A percentile compares a stretch with the other conserved stretches of the same genome.
These are phyloP conservation scores for Pelodiscus sinensis DNA, from an alignment of 2,113 vertebrate genomes.

Conservation along the genomic window DNA sequence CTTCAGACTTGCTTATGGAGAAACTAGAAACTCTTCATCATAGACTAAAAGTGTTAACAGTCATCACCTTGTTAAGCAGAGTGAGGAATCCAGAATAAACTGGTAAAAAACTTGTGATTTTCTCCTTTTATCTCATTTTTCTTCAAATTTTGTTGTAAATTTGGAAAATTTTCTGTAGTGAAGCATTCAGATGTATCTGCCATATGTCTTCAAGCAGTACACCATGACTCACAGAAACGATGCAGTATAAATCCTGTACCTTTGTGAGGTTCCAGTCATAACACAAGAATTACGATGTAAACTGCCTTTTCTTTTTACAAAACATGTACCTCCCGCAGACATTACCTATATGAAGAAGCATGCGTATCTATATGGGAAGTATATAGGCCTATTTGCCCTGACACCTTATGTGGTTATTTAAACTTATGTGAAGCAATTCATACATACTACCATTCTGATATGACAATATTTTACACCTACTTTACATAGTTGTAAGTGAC, in stretches of 20 bases:
- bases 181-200: neutral
- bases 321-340: neutral
- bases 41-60: neutral
- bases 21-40: neutral
- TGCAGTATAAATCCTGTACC: neutral
- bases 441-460: fast-evolving
- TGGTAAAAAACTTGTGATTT: neutral
- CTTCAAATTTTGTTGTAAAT: neutral
- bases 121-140: neutral
- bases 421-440: neutral
- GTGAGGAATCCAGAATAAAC: neutral
- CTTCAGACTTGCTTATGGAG: neutral
- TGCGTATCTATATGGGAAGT: neutral
- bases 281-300: neutral
- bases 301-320: neutral
- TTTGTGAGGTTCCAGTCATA: neutral
- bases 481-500: neutral
- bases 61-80: neutral
- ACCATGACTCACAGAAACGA: neutral
- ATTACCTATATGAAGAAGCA: too few species aligned
- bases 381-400: neutral
- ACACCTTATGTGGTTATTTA: neutral
- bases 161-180: neutral
- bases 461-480: neutral
- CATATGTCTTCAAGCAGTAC: neutral